Evolutionary conservation across 1,140 invertebrate genomes (phyloP), one percentile per base, ranked within the genome.

Genomic region (Diploscapter pachys): DNA sequence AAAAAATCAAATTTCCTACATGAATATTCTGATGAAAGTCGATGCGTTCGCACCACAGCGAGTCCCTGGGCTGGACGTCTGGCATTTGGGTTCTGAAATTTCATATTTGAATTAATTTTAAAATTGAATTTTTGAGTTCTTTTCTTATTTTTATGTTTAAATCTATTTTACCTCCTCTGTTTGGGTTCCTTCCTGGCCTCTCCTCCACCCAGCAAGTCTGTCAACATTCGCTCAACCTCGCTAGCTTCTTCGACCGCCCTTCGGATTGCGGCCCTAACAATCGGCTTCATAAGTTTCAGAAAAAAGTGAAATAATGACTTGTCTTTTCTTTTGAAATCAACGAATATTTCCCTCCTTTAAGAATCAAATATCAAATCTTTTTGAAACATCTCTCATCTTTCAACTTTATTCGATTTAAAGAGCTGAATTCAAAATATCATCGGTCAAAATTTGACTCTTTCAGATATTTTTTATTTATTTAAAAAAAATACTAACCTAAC

Each of bases 1-100:
- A 31, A 31, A n/a, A 31, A 31, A 31, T 31, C 0, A 31, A 31
- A 31, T 11, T 48, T 4, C 73, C 64, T 5, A 72, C 75, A 67
- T 76, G n/a, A 97, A 95, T 0, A 92, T 91, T 63, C 92, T 93
- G 82, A 98, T 98, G 71, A 98, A 95, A 71, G 86, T 99, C 96
- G 75, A 99, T 95, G 83, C 93, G 90, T 87, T 98, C 95, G 0
- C 93, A 95, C 87, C 98, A 99, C 78, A 99, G 87, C 31, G 75
- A 76, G 51, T 76, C 75, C 55, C 70, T 64, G 5, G 70, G 66
- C 62, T 6, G 72, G 54, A 5, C 63, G 61, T 48, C 72, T 51
- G 51, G 50, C 61, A 11, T 8, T 11, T 62, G 4, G 63, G 3
- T 8, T 13, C 56, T 3, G 48, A n/a, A 68, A 5, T 55, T 5